Evolutionary conservation across 1,140 invertebrate species (phyloP), one percentile per base, ranked within the genome.

Genomic region (Onthophagus taurus): DNA sequence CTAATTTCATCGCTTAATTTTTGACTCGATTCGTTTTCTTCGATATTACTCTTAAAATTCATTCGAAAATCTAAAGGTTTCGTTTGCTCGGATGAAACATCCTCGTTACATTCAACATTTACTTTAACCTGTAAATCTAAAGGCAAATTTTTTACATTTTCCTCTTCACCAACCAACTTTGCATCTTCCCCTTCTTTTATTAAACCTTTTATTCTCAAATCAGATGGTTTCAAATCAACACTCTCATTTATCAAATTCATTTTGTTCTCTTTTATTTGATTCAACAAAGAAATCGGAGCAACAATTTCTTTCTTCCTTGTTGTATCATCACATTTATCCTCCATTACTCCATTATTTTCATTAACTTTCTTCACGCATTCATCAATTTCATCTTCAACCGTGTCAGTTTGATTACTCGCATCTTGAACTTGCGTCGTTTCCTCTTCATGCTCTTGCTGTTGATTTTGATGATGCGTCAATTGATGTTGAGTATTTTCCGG

Each of bases 351-450:
- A 45, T 42, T 48, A 9, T 42, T 24, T 43, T 51, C 39, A n/a
- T 12, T 19, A 11, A 11, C 16, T 23, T 30, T 52, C 19, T n/a
- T 12, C 26, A 20, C 46, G 26, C 21, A 45, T 36, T 53, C 54
- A 19, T 59, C 57, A 12, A 42, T 30, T 12, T 75, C 72, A 31
- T 75, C 72, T 47, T 74, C 72, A 1, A 74, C 72, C 1, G 74
- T 71, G 48, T 86, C 83, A 0, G 83, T 85, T 65, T 87, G 84
- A 57, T 86, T 86, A 12, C 81, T 84, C 0, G 83, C 83, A 52
- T 87, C 83, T 62, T 78, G 81, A 33, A 85, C 82, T 12, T 72
- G 72, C 6, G 56, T 47, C 12, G 52, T 48, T 18, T 69, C 64
- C 34, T 67, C 64, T 20, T 49, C 48, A 24, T 46, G 24, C n/a